Base-by-base conservation (phyloP, 2,113 vertebrate genomes). In the Melanerpes aurifrons region DNA sequence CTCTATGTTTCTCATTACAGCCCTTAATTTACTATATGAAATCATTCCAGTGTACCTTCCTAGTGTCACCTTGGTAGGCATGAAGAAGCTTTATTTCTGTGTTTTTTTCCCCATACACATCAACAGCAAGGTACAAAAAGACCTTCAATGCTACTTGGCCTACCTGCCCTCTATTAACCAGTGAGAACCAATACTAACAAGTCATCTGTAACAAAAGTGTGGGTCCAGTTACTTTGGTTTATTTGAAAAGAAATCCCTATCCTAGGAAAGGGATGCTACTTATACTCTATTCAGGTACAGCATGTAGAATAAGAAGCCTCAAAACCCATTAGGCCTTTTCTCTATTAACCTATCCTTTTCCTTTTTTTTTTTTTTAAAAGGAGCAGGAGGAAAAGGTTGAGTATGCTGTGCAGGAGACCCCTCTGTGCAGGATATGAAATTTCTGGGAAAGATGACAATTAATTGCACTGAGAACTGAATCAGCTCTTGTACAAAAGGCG, bases 381-480 rank as follows among this genome's bases (percentile, higher is more conserved):
- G 57, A 90, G 66, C 40, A 71, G 70, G 43, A 78, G 15, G 43
- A 76, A 57, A 76, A 82, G 28, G 47, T 29, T 91, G 68, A 93
- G 26, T 35, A 72, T 31, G 57, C 8, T 15, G 47, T 75, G 18
- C 64, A 43, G 9, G 54, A 78, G 48, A 71, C 25, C 43, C 45
- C 31, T 68, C 57, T 61, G 57, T 9, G 58, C 32, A 92, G 75
- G 35, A 35, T 68, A 82, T 22, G 50, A 67, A 57, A 58, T 58
- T 91, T 72, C 78, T 25, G 76, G 89, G n/a, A 79, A 82, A 86
- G 79, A 64, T 62, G 58, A 19, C 0, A 2, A 90, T 90, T 90
- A 94, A 86, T 45, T 83, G 69, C 57, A 31, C 37, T 66, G 73
- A 86, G 79, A 91, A 88, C 66, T 50, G 75, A 89, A 78, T 69